Evolutionary conservation across 2,797 vertebrate genomes (phyloP).

Genomic region (Lepus oiostolus): DNA sequence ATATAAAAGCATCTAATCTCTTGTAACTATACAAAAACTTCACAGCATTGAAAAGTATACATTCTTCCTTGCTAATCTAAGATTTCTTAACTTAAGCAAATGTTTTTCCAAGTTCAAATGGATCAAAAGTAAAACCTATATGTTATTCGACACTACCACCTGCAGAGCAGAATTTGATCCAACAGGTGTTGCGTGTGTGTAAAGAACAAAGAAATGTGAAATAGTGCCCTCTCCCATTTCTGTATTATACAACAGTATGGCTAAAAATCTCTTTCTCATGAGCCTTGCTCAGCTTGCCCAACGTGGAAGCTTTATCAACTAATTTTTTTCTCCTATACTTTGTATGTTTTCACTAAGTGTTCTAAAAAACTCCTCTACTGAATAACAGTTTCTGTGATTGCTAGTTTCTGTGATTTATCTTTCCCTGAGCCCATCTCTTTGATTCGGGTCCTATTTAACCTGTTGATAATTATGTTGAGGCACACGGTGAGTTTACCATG

Average conservation of each 20-base stretch:
- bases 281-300: neutral
- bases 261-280: neutral
- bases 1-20: neutral
- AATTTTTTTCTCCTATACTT: neutral
- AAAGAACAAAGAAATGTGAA: constrained; percentile 40
- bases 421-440: neutral
- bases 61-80: constrained; percentile 39
- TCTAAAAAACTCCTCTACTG: neutral
- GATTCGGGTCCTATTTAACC: neutral
- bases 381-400: neutral
- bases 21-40: constrained; percentile 7
- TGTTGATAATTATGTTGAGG: constrained; percentile 14
- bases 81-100: constrained; percentile 29
- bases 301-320: neutral
- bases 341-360: neutral
- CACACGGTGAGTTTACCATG: neutral
- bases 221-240: neutral
- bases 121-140: constrained; percentile 53
- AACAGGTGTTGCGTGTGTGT: neutral
- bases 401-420: neutral
- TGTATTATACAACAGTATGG: constrained; percentile 1
- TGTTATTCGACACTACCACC: constrained; percentile 1
- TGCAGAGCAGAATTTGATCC: constrained; percentile 30
- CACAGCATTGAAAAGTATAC: neutral
- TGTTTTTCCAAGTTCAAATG: constrained; percentile 6